Percentiles rank a stretch among this genome's conserved stretches.
Conservation (phyloP, 2,113 vertebrate species). For the Cairina moschata region DNA sequence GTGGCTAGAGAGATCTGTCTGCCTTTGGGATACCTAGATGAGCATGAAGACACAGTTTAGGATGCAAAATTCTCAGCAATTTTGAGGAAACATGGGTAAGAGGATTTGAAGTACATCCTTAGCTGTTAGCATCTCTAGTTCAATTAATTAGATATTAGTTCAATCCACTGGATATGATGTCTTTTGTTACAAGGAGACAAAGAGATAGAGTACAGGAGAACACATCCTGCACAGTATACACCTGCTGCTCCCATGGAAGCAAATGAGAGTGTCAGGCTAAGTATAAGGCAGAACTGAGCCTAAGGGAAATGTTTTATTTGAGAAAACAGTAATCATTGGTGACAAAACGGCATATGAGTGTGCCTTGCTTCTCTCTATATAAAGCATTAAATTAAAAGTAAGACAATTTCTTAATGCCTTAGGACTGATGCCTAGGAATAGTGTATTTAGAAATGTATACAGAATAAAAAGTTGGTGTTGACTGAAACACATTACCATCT, state of each 20-base stretch:
- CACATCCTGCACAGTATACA: too few relatives aligned
- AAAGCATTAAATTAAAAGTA: constrained; percentile 28
- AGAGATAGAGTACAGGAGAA: not conserved
- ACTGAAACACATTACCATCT: constrained; percentile 33
- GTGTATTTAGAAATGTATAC: constrained; percentile 25
- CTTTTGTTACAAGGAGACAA: not conserved
- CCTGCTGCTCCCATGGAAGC: not conserved
- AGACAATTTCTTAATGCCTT: constrained; percentile 33
- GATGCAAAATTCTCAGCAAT: not conserved
- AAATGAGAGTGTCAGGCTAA: not conserved
- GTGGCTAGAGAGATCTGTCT: not conserved
- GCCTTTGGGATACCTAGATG: not conserved
- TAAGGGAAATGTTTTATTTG: constrained; percentile 45
- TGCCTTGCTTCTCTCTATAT: constrained; percentile 1
- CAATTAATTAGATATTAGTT: not conserved
- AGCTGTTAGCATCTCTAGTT: not conserved
- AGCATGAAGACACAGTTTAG: not conserved
- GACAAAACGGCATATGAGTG: constrained; percentile 11
- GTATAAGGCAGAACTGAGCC: not conserved
- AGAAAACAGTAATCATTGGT: constrained; percentile 50
- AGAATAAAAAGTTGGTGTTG: constrained; percentile 29
- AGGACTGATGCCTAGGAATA: constrained; percentile 18
- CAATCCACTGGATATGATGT: not conserved
- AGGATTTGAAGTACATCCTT: not conserved
- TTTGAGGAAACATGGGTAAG: not conserved